Conservation (phyloP, 2,888 invertebrate genomes). For the Prosopocoilus inquinatus region DNA sequence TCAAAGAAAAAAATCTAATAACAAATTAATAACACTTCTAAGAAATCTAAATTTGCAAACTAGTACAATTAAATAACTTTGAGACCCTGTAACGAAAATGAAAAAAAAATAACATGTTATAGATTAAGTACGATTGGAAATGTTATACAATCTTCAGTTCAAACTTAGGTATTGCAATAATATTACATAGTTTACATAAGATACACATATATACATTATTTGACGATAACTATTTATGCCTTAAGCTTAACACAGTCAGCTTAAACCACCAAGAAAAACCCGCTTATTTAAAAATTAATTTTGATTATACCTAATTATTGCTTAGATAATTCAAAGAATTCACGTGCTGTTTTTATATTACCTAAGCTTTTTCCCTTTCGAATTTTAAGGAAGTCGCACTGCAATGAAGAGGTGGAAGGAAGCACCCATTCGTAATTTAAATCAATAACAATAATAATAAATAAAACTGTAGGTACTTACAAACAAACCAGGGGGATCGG, state of each 20-base stretch:
- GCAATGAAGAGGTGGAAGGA: not conserved
- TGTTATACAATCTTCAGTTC: too few species aligned
- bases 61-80: too few species aligned
- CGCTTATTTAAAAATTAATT: constrained; percentile 11
- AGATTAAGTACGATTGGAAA: too few species aligned
- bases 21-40: too few species aligned
- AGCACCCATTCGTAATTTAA: not conserved
- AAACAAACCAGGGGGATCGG: too few species aligned
- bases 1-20: too few species aligned
- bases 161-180: constrained; percentile 10
- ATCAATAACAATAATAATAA: not conserved
- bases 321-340: constrained; percentile 14
- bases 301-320: constrained; percentile 9
- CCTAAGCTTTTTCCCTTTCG: constrained; percentile 7
- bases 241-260: constrained; percentile 8
- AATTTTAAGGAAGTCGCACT: not conserved
- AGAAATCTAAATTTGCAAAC: too few species aligned
- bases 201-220: constrained; percentile 19
- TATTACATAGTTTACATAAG: constrained; percentile 9
- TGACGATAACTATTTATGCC: not conserved
- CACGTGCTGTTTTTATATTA: constrained; percentile 9
- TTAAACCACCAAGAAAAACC: constrained; percentile 15
- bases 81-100: too few species aligned
- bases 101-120: too few species aligned
- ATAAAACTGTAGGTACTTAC: not conserved